These are phyloP conservation scores for Pseudomyrmex sp. DNA, from an alignment of 1,140 invertebrate species.

Conservation along the genomic window DNA sequence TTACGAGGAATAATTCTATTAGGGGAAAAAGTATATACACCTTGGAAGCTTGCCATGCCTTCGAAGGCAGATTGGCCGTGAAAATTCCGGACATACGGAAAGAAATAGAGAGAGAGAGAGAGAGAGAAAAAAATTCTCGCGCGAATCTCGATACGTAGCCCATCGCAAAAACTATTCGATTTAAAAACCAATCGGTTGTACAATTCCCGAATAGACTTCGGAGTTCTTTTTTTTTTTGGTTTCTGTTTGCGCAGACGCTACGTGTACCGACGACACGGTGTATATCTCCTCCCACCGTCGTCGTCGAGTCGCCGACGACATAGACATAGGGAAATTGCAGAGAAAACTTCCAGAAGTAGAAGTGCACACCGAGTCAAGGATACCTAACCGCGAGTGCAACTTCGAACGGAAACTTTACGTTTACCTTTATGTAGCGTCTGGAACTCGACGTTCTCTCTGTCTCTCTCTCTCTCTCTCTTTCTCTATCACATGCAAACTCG, in stretches of 20 bases:
- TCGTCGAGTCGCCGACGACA: neutral
- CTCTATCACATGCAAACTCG: neutral
- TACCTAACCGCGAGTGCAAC: constrained; percentile 41
- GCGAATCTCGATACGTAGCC: too few species aligned
- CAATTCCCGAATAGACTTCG: neutral
- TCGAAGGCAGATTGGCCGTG: too few species aligned
- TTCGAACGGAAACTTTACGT: constrained; percentile 50
- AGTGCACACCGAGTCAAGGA: constrained; percentile 49
- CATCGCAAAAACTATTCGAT: too few species aligned
- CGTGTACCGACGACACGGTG: neutral
- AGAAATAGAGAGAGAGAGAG: too few species aligned
- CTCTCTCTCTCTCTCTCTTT: too few species aligned
- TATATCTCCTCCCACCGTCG: too few species aligned
- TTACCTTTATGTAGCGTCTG: constrained; percentile 48
- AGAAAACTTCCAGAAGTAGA: constrained; percentile 38
- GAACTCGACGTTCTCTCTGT: neutral
- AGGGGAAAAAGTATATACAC: too few species aligned
- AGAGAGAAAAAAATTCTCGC: too few species aligned
- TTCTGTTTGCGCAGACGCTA: neutral
- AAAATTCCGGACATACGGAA: too few species aligned
- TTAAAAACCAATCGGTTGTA: too few species aligned
- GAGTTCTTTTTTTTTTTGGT: neutral
- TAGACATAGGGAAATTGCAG: constrained; percentile 40
- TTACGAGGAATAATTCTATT: too few species aligned
- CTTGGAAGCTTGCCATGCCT: too few species aligned